phyloP scores from a whole-genome alignment of 35 echinoderm and acorn worm species.

The Acanthaster planci region DNA sequence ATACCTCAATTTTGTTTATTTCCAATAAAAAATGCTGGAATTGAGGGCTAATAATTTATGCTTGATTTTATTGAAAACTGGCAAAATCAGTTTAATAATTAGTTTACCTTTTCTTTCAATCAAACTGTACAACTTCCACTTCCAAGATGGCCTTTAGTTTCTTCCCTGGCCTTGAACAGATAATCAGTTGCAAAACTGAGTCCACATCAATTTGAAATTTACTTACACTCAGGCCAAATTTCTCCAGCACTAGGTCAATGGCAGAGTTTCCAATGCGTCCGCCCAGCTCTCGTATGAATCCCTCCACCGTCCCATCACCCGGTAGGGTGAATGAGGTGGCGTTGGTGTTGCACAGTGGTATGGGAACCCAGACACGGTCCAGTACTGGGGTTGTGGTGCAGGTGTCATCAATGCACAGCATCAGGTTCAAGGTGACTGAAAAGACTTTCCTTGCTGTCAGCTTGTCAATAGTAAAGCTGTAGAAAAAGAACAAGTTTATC shows the following conservation, averaged over 20 bases:
- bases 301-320: slow-evolving; percentile 23
- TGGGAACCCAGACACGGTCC: slow-evolving; percentile 16
- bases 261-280: neutral
- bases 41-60: too few relatives aligned
- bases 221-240: slow-evolving; percentile 28
- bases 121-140: too few relatives aligned
- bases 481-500: neutral
- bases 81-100: too few relatives aligned
- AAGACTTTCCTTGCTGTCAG: neutral
- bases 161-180: neutral
- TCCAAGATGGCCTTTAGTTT: neutral
- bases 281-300: slow-evolving; percentile 10
- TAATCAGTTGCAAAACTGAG: neutral
- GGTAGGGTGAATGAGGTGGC: neutral
- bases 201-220: neutral
- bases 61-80: too few relatives aligned
- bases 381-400: neutral
- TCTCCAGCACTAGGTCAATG: slow-evolving; percentile 30
- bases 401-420: slow-evolving; percentile 29
- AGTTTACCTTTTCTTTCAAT: neutral
- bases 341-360: slow-evolving; percentile 23
- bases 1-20: too few relatives aligned
- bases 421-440: neutral
- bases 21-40: too few relatives aligned
- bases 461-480: slow-evolving; percentile 34